phyloP scores from a whole-genome alignment of 1,140 invertebrate genomes.

The Drosophila mojavensis region DNA sequence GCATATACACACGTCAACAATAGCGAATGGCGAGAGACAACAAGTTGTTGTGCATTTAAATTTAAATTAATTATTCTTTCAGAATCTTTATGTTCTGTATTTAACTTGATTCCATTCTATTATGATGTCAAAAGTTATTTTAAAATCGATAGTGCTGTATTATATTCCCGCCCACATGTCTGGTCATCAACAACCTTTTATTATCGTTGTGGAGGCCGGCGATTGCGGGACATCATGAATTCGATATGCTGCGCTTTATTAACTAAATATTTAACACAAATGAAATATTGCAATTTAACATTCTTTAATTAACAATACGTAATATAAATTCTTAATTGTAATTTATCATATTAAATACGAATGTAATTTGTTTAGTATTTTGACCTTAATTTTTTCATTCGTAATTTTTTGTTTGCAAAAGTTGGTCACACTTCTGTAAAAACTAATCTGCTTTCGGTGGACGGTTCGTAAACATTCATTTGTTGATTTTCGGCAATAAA shows the following conservation, averaged over 20 bases:
- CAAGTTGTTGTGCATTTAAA: conserved; percentile 30
- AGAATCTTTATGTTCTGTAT: background rate
- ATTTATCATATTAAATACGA: background rate
- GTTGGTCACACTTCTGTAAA: conserved; percentile 32
- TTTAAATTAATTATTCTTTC: conserved; percentile 7
- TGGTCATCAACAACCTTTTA: conserved; percentile 2
- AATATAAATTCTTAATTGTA: background rate
- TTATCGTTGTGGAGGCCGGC: background rate
- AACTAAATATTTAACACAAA: background rate
- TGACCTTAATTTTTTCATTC: background rate
- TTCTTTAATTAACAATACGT: no score
- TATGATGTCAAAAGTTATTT: background rate
- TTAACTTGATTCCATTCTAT: background rate
- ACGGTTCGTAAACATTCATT: conserved; percentile 41
- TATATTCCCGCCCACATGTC: background rate
- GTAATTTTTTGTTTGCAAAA: background rate
- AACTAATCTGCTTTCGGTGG: conserved; percentile 42
- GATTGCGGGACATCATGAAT: background rate
- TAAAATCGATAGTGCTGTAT: conserved; percentile 1
- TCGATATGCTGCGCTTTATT: background rate
- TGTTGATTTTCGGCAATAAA: conserved; percentile 59
- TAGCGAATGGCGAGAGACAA: conserved; percentile 30
- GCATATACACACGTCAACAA: background rate
- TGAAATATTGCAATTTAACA: no score
- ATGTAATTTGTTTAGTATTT: background rate